A percentile compares a stretch with the other conserved stretches of the same genome.
These are phyloP conservation scores for Chionomys nivalis DNA, from an alignment of 2,113 vertebrate species.

Conservation along the genomic window DNA sequence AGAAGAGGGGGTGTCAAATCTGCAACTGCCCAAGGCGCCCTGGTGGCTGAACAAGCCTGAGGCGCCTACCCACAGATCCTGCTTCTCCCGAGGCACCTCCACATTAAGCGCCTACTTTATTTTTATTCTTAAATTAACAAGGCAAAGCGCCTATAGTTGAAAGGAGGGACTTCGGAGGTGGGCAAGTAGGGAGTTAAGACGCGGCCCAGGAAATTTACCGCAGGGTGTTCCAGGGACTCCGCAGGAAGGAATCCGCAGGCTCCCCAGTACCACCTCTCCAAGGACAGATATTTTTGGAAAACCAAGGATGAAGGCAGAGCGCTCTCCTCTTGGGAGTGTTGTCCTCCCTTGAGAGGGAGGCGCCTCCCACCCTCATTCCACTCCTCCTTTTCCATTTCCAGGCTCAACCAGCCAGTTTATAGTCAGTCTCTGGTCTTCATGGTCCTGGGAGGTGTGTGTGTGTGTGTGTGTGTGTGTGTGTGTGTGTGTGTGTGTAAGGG, in stretches of 20 bases:
- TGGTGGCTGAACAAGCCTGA: fast-evolving
- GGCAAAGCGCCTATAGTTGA: not conserved
- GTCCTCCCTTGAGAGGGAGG: not conserved
- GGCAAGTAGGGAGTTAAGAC: not conserved
- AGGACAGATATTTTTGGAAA: not conserved
- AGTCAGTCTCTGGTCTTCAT: fast-evolving
- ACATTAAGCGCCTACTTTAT: not conserved
- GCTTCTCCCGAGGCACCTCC: fast-evolving
- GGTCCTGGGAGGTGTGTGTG: not conserved
- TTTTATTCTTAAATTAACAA: not conserved
- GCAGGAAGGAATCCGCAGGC: not conserved
- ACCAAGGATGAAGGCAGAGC: not conserved
- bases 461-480: too few relatives aligned
- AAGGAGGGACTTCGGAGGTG: not conserved
- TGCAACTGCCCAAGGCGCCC: fast-evolving
- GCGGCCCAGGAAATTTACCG: not conserved
- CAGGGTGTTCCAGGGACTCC: not conserved
- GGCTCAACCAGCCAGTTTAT: not conserved
- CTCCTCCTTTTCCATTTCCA: fast-evolving
- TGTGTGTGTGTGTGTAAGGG: too few relatives aligned
- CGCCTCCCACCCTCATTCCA: not conserved
- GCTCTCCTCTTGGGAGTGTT: not conserved
- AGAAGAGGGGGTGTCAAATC: not conserved
- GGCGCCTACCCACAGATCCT: fast-evolving
- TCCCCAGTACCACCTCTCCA: not conserved